Conservation (phyloP, 2,113 vertebrate species). For the Strix uralensis region DNA sequence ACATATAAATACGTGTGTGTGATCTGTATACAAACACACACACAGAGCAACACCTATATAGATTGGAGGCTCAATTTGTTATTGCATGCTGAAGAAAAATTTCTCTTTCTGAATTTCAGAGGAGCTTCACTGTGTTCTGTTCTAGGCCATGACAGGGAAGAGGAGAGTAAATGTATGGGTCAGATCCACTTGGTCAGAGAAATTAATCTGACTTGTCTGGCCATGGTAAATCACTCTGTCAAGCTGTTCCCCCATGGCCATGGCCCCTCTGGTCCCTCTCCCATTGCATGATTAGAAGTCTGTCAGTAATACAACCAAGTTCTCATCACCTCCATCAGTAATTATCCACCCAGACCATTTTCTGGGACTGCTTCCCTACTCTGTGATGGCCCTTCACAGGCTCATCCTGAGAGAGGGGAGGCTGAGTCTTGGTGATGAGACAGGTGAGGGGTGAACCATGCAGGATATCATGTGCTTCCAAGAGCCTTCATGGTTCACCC, state of each 20-base stretch:
- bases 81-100: not conserved
- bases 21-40: not conserved
- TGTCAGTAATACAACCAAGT: not conserved
- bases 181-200: not conserved
- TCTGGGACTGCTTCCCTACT: not conserved
- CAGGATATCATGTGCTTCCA: not conserved
- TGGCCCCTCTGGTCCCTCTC: not conserved
- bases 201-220: not conserved
- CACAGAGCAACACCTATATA: not conserved
- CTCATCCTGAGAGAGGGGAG: not conserved
- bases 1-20: not conserved
- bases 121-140: not conserved
- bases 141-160: not conserved
- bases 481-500: not conserved
- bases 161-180: not conserved
- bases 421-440: not conserved
- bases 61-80: not conserved
- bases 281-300: not conserved
- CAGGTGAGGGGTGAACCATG: not conserved
- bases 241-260: not conserved
- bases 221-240: not conserved
- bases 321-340: not conserved
- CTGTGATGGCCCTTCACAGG: not conserved
- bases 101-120: not conserved
- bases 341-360: not conserved